Percentiles rank a stretch among this genome's conserved stretches.
These are phyloP conservation scores for Crematogaster levior DNA, from an alignment of 2,888 invertebrate species.

Conservation along the genomic window DNA sequence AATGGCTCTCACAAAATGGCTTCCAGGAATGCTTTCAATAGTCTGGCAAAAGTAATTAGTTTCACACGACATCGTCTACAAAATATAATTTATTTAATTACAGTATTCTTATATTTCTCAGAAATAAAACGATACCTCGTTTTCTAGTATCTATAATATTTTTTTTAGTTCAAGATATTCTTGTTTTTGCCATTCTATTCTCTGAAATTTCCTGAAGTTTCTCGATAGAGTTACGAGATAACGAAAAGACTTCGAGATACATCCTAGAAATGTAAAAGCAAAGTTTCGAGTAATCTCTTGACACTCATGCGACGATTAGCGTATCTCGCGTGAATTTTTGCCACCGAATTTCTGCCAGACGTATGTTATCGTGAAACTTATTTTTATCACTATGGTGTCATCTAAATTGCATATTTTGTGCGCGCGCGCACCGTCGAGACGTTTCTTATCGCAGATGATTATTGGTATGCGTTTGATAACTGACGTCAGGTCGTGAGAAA, in stretches of 20 bases:
- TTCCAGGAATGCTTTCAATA: not conserved
- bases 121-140: not conserved
- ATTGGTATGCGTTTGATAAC: conserved; percentile 9
- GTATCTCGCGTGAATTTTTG: not conserved
- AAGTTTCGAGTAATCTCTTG: not conserved
- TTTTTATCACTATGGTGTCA: conserved; percentile 12
- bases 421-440: not conserved
- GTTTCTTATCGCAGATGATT: conserved; percentile 20
- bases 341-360: conserved; percentile 13
- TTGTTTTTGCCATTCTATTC: too few species aligned
- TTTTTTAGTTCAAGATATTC: not conserved
- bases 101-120: not conserved
- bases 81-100: not conserved
- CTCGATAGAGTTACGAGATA: not conserved
- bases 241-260: not conserved
- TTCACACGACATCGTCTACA: not conserved
- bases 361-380: not conserved
- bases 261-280: not conserved
- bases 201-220: not conserved
- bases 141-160: not conserved
- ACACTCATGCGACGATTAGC: not conserved
- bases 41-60: not conserved
- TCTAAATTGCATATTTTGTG: not conserved
- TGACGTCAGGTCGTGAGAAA: not conserved
- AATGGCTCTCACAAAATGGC: conserved; percentile 6